phyloP scores from a whole-genome alignment of 2,888 invertebrate genomes.

The Lydus trimaculatus region DNA sequence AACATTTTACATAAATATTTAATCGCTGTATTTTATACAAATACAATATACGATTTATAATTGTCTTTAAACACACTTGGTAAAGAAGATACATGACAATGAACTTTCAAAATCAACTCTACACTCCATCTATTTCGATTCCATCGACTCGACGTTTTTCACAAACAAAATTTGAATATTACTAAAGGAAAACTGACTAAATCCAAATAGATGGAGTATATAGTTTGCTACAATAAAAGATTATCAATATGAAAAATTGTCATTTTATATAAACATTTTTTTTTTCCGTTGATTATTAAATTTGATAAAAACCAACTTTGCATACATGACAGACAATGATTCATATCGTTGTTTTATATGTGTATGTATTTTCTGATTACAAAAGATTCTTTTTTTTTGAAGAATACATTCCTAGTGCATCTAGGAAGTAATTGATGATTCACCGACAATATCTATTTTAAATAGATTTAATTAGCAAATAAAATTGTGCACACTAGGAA shows the following conservation, averaged over 20 bases:
- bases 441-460: neutral
- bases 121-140: neutral
- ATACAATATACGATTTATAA: slow-evolving; percentile 2
- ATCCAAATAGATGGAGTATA: neutral
- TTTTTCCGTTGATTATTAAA: neutral
- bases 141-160: neutral
- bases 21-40: neutral
- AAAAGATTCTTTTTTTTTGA: too few relatives aligned
- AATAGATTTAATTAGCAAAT: slow-evolving; percentile 5
- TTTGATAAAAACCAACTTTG: slow-evolving; percentile 1
- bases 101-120: neutral
- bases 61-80: neutral
- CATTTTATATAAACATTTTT: neutral
- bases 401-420: too few relatives aligned
- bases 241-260: neutral
- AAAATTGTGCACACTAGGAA: neutral
- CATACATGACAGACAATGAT: neutral
- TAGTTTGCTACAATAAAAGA: neutral
- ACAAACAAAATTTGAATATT: neutral
- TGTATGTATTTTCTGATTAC: neutral
- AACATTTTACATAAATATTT: neutral
- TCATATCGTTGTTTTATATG: neutral
- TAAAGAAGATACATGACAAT: neutral
- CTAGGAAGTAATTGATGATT: neutral
- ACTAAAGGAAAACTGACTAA: neutral